Evolutionary conservation across 2,888 invertebrate species (phyloP).

Genomic region (Pseudococcus jackbeardsleyi): DNA sequence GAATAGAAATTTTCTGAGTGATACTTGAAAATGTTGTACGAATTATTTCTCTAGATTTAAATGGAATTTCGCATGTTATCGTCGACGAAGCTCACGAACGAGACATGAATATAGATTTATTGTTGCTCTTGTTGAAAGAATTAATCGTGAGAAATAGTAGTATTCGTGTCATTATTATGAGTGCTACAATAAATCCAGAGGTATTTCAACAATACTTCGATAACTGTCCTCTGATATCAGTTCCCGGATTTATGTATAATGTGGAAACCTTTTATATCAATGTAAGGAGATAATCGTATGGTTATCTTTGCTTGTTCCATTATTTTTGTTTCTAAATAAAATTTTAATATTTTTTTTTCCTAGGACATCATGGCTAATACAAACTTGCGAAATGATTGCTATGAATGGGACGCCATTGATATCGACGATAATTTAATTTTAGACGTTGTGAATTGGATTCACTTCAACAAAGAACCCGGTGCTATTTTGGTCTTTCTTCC

Average conservation of each 20-base stretch:
- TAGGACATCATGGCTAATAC: conserved; percentile 61
- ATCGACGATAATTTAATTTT: conserved; percentile 55
- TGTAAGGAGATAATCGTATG: conserved; percentile 45
- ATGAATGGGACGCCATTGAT: conserved; percentile 51
- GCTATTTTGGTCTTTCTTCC: conserved; percentile 91
- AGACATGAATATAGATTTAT: conserved; percentile 78
- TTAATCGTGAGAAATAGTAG: conserved; percentile 73
- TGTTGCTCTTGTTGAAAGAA: conserved; percentile 72
- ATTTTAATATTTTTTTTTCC: conserved; percentile 43
- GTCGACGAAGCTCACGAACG: conserved; percentile 84
- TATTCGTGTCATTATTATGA: conserved; percentile 79
- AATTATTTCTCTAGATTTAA: conserved; percentile 69
- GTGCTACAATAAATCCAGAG: conserved; percentile 78
- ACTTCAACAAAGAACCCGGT: conserved; percentile 72
- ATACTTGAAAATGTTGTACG: background rate
- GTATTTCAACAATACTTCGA: conserved; percentile 73
- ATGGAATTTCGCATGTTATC: conserved; percentile 77
- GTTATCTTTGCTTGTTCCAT: background rate
- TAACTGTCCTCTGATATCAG: conserved; percentile 69
- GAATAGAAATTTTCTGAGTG: background rate
- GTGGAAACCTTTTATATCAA: conserved; percentile 70
- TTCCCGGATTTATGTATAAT: conserved; percentile 76
- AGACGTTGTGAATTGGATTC: conserved; percentile 58
- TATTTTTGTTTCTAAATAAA: background rate
- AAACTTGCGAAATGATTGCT: conserved; percentile 23